These are phyloP conservation scores for Drosophila fulvimacula DNA, from an alignment of 2,888 invertebrate genomes.

Conservation along the genomic window DNA sequence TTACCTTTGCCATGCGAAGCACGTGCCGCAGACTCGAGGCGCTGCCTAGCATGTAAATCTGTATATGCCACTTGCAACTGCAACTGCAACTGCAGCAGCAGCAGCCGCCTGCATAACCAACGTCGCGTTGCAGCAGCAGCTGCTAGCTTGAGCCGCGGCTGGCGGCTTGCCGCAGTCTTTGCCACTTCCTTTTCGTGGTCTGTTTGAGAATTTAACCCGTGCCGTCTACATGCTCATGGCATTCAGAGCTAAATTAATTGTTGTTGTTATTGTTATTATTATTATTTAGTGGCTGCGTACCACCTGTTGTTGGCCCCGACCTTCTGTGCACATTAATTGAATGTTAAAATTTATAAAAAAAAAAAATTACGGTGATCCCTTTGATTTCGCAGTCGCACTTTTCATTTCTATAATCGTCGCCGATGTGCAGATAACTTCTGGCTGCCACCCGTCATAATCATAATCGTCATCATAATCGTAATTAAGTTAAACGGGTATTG, in stretches of 20 bases:
- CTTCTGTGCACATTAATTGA: slow-evolving; percentile 66
- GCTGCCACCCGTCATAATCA: slow-evolving; percentile 32
- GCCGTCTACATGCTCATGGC: slow-evolving; percentile 70
- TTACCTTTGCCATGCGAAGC: slow-evolving; percentile 52
- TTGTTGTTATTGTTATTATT: slow-evolving; percentile 64
- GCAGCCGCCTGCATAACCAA: slow-evolving; percentile 64
- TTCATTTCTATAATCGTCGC: slow-evolving; percentile 63
- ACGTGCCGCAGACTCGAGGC: slow-evolving; percentile 55
- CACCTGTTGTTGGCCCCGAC: slow-evolving; percentile 62
- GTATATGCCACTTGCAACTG: slow-evolving; percentile 52
- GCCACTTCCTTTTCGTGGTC: slow-evolving; percentile 81
- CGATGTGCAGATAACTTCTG: slow-evolving; percentile 53
- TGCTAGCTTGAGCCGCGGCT: slow-evolving; percentile 2
- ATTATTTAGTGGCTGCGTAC: slow-evolving; percentile 19
- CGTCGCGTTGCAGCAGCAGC: slow-evolving; percentile 38
- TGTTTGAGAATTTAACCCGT: slow-evolving; percentile 70
- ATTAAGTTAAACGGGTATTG: slow-evolving; percentile 65
- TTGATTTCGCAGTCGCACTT: slow-evolving; percentile 68
- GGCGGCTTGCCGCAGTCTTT: slow-evolving; percentile 78
- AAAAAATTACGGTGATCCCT: slow-evolving; percentile 54
- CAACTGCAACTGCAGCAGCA: slow-evolving; percentile 15
- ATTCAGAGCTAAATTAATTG: slow-evolving; percentile 68
- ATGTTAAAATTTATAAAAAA: slow-evolving; percentile 50
- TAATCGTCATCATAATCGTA: slow-evolving; percentile 68
- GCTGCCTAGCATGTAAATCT: slow-evolving; percentile 66